Conservation (phyloP, 2,888 invertebrate genomes). For the Acrobasis consociella region DNA sequence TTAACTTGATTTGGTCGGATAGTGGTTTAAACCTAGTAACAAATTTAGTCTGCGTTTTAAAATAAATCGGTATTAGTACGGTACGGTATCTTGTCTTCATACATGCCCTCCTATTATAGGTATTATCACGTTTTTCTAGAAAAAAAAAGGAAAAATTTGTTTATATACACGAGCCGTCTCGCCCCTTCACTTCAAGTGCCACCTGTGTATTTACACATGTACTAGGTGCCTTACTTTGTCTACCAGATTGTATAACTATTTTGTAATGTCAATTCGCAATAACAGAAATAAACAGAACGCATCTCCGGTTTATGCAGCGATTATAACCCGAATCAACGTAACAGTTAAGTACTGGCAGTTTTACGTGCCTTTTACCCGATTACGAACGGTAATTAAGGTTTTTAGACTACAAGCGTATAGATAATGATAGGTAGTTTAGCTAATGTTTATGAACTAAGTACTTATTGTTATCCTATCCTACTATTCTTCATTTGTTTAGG, state of each 20-base stretch:
- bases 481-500: too few species aligned
- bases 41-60: too few species aligned
- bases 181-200: too few species aligned
- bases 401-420: constrained; percentile 7
- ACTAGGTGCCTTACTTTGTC: background rate
- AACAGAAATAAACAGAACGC: constrained; percentile 51
- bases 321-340: constrained; percentile 12
- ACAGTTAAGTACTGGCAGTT: constrained; percentile 5
- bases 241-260: constrained; percentile 23
- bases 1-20: too few species aligned
- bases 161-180: too few species aligned
- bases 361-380: constrained; percentile 13
- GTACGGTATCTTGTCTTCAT: too few species aligned
- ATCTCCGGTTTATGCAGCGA: constrained; percentile 46
- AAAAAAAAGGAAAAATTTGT: too few species aligned
- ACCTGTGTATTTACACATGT: background rate
- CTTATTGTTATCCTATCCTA: too few species aligned
- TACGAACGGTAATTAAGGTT: constrained; percentile 14
- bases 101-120: too few species aligned
- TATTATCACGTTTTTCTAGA: too few species aligned
- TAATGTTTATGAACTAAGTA: background rate
- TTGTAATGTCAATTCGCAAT: constrained; percentile 21
- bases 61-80: too few species aligned
- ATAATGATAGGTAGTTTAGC: background rate
- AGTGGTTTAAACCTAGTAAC: too few species aligned